phyloP scores from a whole-genome alignment of 2,888 invertebrate genomes.

The Drosophila mettleri region DNA sequence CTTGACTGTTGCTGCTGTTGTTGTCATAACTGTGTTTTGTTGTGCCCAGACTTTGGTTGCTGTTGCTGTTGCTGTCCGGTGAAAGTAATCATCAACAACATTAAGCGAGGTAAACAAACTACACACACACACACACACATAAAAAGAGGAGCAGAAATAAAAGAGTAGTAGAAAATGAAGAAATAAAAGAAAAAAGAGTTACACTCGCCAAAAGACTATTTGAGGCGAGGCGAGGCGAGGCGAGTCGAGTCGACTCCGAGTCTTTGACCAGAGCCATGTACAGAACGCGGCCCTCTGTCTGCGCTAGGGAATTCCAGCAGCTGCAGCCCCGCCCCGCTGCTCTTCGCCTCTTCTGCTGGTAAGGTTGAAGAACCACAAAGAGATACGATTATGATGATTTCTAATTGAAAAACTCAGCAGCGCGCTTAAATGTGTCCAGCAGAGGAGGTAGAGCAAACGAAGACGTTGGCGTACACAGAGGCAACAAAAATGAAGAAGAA shows the following conservation, averaged over 20 bases:
- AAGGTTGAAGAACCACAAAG: slow-evolving; percentile 64
- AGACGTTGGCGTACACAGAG: slow-evolving; percentile 46
- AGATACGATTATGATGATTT: slow-evolving; percentile 76
- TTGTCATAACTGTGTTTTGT: slow-evolving; percentile 75
- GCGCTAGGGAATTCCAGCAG: slow-evolving; percentile 55
- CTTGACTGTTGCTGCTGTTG: slow-evolving; percentile 53
- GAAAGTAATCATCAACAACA: slow-evolving; percentile 76
- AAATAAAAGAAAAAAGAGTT: slow-evolving; percentile 43
- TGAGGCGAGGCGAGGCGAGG: slow-evolving; percentile 18
- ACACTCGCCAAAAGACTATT: slow-evolving; percentile 70
- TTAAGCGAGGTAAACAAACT: slow-evolving; percentile 69
- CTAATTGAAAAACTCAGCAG: slow-evolving; percentile 73
- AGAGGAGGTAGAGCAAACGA: slow-evolving; percentile 46
- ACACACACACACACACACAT: slow-evolving; percentile 29
- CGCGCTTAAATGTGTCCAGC: slow-evolving; percentile 55
- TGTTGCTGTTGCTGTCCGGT: slow-evolving; percentile 71
- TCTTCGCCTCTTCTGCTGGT: slow-evolving; percentile 1
- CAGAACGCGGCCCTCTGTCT: slow-evolving; percentile 26
- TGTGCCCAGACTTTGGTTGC: slow-evolving; percentile 62
- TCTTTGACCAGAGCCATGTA: slow-evolving; percentile 37
- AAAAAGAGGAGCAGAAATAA: slow-evolving; percentile 22
- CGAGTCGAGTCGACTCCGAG: neutral
- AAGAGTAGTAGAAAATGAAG: slow-evolving; percentile 8
- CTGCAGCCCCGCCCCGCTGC: slow-evolving; percentile 24
- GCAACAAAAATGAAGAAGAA: slow-evolving; percentile 20